Conservation (phyloP, 2,888 invertebrate species). For the Cynaeus angustus region DNA sequence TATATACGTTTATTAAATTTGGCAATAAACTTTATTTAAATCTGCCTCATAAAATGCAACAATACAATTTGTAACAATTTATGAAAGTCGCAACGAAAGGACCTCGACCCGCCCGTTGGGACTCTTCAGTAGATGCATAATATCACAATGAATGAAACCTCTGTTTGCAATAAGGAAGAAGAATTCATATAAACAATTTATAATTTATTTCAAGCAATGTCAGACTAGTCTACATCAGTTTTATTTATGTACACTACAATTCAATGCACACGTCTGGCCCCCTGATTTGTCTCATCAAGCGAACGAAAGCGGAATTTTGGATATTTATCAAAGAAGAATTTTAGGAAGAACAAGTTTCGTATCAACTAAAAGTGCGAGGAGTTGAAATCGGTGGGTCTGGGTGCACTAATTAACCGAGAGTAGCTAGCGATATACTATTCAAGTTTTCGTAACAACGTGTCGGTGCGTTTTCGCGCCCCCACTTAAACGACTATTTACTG, state of each 20-base stretch:
- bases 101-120: slow-evolving; percentile 6
- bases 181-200: slow-evolving; percentile 43
- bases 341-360: slow-evolving; percentile 44
- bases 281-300: slow-evolving; percentile 42
- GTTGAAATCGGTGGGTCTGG: slow-evolving; percentile 27
- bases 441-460: slow-evolving; percentile 39
- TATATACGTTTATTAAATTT: slow-evolving; percentile 54
- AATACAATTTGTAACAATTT: slow-evolving; percentile 47
- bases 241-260: slow-evolving; percentile 37
- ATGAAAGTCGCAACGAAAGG: slow-evolving; percentile 28
- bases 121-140: slow-evolving; percentile 40
- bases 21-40: slow-evolving; percentile 54
- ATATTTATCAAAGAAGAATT: slow-evolving; percentile 36
- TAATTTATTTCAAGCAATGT: slow-evolving; percentile 41
- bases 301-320: slow-evolving; percentile 37
- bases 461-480: slow-evolving; percentile 27
- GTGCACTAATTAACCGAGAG: slow-evolving; percentile 29
- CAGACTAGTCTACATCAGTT: slow-evolving; percentile 37
- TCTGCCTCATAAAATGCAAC: slow-evolving; percentile 54
- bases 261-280: slow-evolving; percentile 46
- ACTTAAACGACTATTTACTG: slow-evolving; percentile 29
- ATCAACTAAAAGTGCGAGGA: slow-evolving; percentile 41
- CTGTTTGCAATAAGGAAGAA: slow-evolving; percentile 45
- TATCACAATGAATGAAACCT: slow-evolving; percentile 50
- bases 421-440: slow-evolving; percentile 28